These are phyloP conservation scores for Pristionchus entomophagus DNA, from an alignment of 2,888 invertebrate species.

Conservation along the genomic window DNA sequence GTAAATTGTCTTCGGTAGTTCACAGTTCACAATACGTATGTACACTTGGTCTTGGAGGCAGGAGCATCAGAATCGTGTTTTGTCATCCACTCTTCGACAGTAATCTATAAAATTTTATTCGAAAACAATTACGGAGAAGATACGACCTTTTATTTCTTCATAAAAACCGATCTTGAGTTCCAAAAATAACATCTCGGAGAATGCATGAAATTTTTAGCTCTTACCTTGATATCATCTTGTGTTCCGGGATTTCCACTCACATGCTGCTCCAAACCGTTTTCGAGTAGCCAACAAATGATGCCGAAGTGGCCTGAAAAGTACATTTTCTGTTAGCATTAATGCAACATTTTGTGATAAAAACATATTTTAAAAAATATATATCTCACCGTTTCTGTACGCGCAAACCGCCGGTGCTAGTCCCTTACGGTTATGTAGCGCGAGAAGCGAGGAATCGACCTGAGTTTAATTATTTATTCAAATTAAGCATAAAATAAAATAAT, in stretches of 20 bases:
- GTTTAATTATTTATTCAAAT: background rate
- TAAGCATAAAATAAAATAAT: background rate
- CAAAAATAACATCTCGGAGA: too few species aligned
- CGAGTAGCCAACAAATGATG: constrained; percentile 60
- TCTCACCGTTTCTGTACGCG: constrained; percentile 78
- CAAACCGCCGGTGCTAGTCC: constrained; percentile 79
- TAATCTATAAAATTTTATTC: too few species aligned
- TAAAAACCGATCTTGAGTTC: too few species aligned
- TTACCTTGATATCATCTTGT: background rate
- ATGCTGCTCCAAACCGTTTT: background rate
- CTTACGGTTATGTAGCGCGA: constrained; percentile 63
- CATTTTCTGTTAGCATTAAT: too few species aligned
- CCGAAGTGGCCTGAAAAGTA: constrained; percentile 59
- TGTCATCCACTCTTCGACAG: background rate
- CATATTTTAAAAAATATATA: background rate
- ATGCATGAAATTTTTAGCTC: too few species aligned
- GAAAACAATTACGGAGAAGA: too few species aligned
- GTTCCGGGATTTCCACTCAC: background rate
- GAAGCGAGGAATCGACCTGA: constrained; percentile 54
- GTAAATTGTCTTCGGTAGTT: too few species aligned
- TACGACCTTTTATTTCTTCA: too few species aligned
- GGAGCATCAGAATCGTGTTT: too few species aligned
- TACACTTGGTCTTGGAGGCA: too few species aligned
- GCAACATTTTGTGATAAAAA: background rate
- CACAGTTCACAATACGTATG: too few species aligned